Conservation (phyloP, 2,888 invertebrate species). For the Chrysina gloriosa region DNA sequence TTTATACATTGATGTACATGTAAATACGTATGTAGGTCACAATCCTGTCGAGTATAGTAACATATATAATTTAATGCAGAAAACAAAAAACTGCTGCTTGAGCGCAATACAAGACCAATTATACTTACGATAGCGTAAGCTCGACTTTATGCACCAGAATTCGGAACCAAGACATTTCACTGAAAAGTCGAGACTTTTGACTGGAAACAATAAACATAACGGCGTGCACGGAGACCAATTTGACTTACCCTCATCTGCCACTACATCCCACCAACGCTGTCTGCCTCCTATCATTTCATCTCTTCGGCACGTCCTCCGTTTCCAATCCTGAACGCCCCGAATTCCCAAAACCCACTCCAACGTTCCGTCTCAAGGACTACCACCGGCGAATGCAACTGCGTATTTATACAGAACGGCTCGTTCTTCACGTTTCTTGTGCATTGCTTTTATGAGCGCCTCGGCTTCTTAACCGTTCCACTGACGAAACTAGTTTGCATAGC, state of each 20-base stretch:
- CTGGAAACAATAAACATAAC: constrained; percentile 50
- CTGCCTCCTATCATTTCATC: constrained; percentile 25
- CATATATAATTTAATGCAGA: constrained; percentile 9
- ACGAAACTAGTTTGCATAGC: constrained; percentile 18
- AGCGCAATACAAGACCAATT: background rate
- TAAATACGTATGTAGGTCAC: background rate
- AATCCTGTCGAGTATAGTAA: constrained; percentile 6
- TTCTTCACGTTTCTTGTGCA: constrained; percentile 44
- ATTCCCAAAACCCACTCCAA: constrained; percentile 16
- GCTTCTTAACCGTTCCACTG: constrained; percentile 26
- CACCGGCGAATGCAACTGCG: constrained; percentile 45
- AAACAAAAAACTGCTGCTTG: constrained; percentile 11
- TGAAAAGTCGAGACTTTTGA: constrained; percentile 31
- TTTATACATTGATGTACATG: too few species aligned
- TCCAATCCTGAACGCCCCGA: background rate
- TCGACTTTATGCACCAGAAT: constrained; percentile 37
- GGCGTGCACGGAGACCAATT: constrained; percentile 35
- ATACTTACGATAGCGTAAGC: constrained; percentile 42
- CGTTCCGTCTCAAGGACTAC: constrained; percentile 42
- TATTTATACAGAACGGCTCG: constrained; percentile 45
- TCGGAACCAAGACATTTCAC: constrained; percentile 16
- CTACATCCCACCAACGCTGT: background rate
- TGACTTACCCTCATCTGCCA: constrained; percentile 26
- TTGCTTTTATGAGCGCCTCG: constrained; percentile 39
- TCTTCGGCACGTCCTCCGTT: constrained; percentile 16